phyloP scores from a whole-genome alignment of 1,140 invertebrate species.

The Lordiphosa clarofinis region DNA sequence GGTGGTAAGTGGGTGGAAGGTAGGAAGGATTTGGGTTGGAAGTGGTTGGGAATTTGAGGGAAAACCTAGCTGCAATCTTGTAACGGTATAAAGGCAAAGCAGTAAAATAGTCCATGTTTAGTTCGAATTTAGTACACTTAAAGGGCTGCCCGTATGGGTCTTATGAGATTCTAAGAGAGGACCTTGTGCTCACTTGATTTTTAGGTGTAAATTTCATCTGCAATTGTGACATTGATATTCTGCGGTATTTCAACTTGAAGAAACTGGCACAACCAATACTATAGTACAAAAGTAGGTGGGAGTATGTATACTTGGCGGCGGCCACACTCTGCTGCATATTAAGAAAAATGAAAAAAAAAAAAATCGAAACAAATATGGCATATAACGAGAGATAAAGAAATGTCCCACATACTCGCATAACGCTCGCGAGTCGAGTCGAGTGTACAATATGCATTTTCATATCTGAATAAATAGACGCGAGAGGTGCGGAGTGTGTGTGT shows the following conservation, averaged over 20 bases:
- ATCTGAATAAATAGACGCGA: conserved; percentile 32
- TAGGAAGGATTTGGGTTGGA: too few relatives aligned
- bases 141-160: too few relatives aligned
- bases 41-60: too few relatives aligned
- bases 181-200: too few relatives aligned
- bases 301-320: conserved; percentile 1
- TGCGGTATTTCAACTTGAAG: conserved; percentile 31
- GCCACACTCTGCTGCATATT: conserved; percentile 31
- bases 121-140: too few relatives aligned
- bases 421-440: conserved; percentile 43
- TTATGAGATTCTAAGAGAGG: too few relatives aligned
- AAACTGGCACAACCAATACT: conserved; percentile 40
- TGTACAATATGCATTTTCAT: conserved; percentile 73
- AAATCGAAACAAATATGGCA: conserved; percentile 6
- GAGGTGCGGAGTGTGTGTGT: conserved; percentile 22
- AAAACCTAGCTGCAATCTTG: too few relatives aligned
- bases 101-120: too few relatives aligned
- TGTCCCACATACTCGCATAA: conserved; percentile 46
- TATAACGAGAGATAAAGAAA: conserved; percentile 37
- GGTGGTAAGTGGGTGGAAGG: too few relatives aligned
- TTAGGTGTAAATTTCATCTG: conserved; percentile 14
- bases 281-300: too few relatives aligned
- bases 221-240: conserved; percentile 13
- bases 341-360: conserved; percentile 16
- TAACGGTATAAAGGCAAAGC: too few relatives aligned